Base-by-base conservation (phyloP, 2,888 invertebrate species). In the Thymelicus sylvestris region DNA sequence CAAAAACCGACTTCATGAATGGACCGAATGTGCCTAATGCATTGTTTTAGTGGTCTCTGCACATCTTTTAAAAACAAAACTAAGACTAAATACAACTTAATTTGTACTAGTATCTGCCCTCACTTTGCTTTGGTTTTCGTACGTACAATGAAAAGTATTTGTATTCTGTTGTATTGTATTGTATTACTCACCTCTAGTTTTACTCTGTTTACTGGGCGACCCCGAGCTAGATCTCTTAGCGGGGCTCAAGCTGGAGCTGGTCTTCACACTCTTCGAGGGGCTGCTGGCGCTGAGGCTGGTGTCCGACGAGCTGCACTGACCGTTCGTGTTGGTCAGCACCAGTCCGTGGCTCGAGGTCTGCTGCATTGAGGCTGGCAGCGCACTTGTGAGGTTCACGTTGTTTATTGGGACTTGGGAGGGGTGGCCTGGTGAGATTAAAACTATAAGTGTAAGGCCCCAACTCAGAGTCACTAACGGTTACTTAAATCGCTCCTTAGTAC, bases 221-320 rank as follows among this genome's bases (percentile, higher is more conserved):
- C 97, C 97, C 74, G 97, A 97, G 71, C 96, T 96, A 73, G 96
- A 96, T 74, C 97, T 92, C 86, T 97, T 97, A 0, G 97, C 97
- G 0, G 97, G 97, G 82, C 97, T 97, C 57, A 97, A 93, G 77
- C 97, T 97, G 31, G 97, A 97, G 47, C 97, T 97, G 64, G 97
- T 97, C 84, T 97, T 97, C 12, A 97, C 96, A 86, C 97, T 97
- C 86, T 97, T 97, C 66, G 97, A 97, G 0, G 97, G 97, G 81
- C 97, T 97, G 76, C 96, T 96, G 59, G 96, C 96, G 79, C 96
- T 96, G 50, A 95, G 86, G 80, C 96, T 91, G 10, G 94, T 94
- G 78, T 94, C 94, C 0, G 93, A 93, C 0, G 94, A 94, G 62
- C 94, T 93, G 80, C 94, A 94, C 75, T 91, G 94, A 7, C 89